A percentile compares a stretch with the other conserved stretches of the same genome.
Evolutionary conservation across 2,797 vertebrate genomes (phyloP).

Genomic region (Chloroceryle inda): DNA sequence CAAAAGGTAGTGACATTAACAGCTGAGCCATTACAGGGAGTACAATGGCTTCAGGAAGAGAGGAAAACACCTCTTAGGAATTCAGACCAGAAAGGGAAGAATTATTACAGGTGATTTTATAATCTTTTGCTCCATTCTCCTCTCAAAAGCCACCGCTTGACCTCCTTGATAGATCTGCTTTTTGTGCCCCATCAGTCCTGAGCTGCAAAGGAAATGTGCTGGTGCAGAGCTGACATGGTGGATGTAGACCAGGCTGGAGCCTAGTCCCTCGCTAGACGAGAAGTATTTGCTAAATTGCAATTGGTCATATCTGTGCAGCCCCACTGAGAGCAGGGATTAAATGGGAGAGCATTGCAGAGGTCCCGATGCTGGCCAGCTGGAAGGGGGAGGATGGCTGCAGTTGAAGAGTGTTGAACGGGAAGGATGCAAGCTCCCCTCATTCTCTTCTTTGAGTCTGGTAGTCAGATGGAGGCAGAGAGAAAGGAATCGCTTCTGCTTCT

Average conservation of each 20-base stretch:
- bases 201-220: not conserved
- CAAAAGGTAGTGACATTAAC: slow-evolving; percentile 56
- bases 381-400: not conserved
- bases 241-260: not conserved
- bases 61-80: slow-evolving; percentile 44
- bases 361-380: not conserved
- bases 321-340: not conserved
- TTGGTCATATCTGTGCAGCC: not conserved
- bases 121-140: not conserved
- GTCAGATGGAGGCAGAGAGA: not conserved
- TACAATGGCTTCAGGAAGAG: slow-evolving; percentile 6
- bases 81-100: slow-evolving; percentile 49
- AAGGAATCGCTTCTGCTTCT: not conserved
- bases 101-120: slow-evolving; percentile 39
- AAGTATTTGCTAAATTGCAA: not conserved
- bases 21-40: slow-evolving; percentile 13
- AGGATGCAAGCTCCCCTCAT: not conserved
- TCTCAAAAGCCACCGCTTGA: not conserved
- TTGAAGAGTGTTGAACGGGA: not conserved
- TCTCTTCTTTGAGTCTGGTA: not conserved
- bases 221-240: not conserved
- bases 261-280: not conserved
- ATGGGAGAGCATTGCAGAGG: not conserved
- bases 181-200: not conserved
- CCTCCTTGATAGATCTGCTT: not conserved